Percentiles rank a stretch among this genome's conserved stretches.
phyloP scores from a whole-genome alignment of 2,113 vertebrate genomes.

The Spheniscus mendiculus region DNA sequence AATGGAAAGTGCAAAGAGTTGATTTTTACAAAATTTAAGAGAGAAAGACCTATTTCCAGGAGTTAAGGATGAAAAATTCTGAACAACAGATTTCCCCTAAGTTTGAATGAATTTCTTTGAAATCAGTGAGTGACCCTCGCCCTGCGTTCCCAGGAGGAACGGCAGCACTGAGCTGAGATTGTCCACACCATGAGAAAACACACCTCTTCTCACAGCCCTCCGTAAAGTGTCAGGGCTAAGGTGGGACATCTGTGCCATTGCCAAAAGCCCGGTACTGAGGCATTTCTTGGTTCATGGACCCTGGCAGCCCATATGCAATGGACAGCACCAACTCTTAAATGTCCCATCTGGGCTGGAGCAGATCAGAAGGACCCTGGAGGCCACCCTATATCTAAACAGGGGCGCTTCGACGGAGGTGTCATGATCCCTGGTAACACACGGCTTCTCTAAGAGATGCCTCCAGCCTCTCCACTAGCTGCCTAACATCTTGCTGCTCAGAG shows the following conservation, averaged over 20 bases:
- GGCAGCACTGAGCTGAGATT: neutral
- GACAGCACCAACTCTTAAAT: neutral
- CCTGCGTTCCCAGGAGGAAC: neutral
- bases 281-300: neutral
- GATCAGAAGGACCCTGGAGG: neutral
- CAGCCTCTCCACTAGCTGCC: neutral
- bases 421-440: neutral
- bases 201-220: neutral
- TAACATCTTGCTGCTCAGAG: neutral
- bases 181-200: neutral
- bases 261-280: neutral
- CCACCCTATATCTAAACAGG: neutral
- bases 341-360: neutral
- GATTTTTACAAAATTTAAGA: neutral
- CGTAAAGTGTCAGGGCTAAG: neutral
- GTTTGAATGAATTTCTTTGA: neutral
- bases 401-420: accelerated
- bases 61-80: neutral
- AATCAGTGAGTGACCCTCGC: accelerated
- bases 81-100: neutral
- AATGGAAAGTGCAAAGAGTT: neutral
- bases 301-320: neutral
- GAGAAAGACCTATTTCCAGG: neutral
- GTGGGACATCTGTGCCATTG: neutral
- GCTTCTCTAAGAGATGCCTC: neutral